A percentile compares a stretch with the other conserved stretches of the same genome.
phyloP scores from a whole-genome alignment of 2,888 invertebrate species.

The Rapana venosa region DNA sequence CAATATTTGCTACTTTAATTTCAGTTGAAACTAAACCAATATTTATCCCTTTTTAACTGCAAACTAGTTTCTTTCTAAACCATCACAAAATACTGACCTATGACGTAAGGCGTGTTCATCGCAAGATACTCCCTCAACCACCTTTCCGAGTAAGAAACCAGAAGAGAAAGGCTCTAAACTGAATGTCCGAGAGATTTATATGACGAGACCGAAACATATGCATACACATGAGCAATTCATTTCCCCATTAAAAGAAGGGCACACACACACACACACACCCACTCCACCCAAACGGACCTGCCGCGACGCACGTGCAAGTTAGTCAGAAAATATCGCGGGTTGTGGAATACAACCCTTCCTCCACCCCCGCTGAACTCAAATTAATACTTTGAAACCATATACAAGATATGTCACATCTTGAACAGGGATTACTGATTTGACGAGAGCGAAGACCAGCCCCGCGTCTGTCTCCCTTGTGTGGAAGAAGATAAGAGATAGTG shows the following conservation, averaged over 20 bases:
- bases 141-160: not conserved
- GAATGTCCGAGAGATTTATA: not conserved
- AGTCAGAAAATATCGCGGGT: not conserved
- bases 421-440: no score
- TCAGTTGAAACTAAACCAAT: not conserved
- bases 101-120: not conserved
- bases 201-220: not conserved
- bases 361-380: not conserved
- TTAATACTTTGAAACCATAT: not conserved
- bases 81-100: not conserved
- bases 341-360: not conserved
- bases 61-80: not conserved
- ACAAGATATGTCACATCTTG: not conserved
- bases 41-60: no score
- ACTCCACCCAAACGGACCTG: not conserved
- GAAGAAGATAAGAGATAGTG: not conserved
- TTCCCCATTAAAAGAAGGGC: no score
- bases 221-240: not conserved
- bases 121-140: not conserved
- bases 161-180: not conserved
- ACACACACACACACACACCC: not conserved
- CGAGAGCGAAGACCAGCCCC: no score
- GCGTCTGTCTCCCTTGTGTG: no score
- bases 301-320: not conserved
- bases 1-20: not conserved